Evolutionary conservation across 2,888 invertebrate species (phyloP), one percentile per base, ranked within the genome.

Genomic region (Apotomis turbidana): DNA sequence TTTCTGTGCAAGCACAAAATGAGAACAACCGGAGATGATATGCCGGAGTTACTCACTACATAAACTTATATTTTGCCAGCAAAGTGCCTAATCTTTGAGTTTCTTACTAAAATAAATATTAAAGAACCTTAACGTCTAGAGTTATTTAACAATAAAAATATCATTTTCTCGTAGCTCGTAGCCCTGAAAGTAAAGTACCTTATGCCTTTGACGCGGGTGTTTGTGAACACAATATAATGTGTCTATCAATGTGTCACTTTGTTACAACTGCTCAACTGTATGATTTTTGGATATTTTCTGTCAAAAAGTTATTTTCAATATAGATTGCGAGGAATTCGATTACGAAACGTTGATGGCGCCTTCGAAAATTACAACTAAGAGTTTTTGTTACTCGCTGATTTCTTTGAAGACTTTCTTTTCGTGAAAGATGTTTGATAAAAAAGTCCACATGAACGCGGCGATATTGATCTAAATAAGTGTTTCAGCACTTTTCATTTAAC

Each of bases 171-270:
- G 27, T 27, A 68, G 27, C 55, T 55, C 38, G 10, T 41, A 15
- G 55, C 8, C 0, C 41, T 10, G 49, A 38, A 49, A 69, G 62
- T 62, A 54, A 27, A 27, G 27, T 27, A 27, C 36, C 38, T 59
- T 54, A 36, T 61, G 55, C 55, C 38, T n/a, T 13, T 57, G 69
- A 69, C 69, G 15, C 12, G 69, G 69, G 55, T 69, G 46, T 62
- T 36, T 4, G 55, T 38, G 61, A 49, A 55, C 55, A 59, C 52
- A 64, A 64, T 70, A 52, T n/a, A 27, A 64, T 64, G 27, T 58
- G 70, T 70, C 62, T 12, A 49, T 70, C 63, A 64, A 46, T 61
- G 54, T 69, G 69, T 62, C 69, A 69, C 69, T 69, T 69, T 69
- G 36, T 46, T 55, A 62, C 41, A 62, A 62, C 46, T 62, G 10